phyloP scores from a whole-genome alignment of 2,888 invertebrate species.

The Sarcophaga carnaria region DNA sequence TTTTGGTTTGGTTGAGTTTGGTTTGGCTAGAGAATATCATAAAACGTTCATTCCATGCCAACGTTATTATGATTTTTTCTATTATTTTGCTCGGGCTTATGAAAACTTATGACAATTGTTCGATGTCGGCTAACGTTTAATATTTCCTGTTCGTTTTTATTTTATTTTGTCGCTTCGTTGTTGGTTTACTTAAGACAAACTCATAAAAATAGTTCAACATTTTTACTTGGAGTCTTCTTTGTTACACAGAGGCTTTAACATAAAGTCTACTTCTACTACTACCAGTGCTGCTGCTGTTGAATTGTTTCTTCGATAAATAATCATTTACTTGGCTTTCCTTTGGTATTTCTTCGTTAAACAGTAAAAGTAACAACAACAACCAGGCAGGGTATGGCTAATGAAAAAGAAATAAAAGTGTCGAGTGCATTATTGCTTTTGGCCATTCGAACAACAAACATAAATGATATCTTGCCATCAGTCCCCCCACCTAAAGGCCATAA shows the following conservation, averaged over 20 bases:
- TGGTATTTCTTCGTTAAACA: neutral
- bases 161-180: neutral
- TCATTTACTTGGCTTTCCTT: constrained; percentile 62
- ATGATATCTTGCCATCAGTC: neutral
- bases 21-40: neutral
- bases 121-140: neutral
- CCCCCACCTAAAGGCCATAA: neutral
- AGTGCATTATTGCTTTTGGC: constrained; percentile 73
- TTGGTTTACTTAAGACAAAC: neutral
- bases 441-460: constrained; percentile 10
- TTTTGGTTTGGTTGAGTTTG: neutral
- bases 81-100: constrained; percentile 18
- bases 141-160: constrained; percentile 25
- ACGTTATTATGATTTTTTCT: constrained; percentile 13
- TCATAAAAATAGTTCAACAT: neutral
- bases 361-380: neutral
- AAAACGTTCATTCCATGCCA: neutral
- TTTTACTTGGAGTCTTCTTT: neutral
- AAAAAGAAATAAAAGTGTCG: constrained; percentile 74
- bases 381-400: constrained; percentile 63
- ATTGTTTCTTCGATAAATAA: constrained; percentile 66
- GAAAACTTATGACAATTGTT: constrained; percentile 45
- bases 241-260: neutral
- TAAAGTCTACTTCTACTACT: neutral
- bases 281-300: constrained; percentile 16